A percentile compares a stretch with the other conserved stretches of the same genome.
phyloP scores from a whole-genome alignment of 2,797 vertebrate genomes.

The Eulemur mongoz region DNA sequence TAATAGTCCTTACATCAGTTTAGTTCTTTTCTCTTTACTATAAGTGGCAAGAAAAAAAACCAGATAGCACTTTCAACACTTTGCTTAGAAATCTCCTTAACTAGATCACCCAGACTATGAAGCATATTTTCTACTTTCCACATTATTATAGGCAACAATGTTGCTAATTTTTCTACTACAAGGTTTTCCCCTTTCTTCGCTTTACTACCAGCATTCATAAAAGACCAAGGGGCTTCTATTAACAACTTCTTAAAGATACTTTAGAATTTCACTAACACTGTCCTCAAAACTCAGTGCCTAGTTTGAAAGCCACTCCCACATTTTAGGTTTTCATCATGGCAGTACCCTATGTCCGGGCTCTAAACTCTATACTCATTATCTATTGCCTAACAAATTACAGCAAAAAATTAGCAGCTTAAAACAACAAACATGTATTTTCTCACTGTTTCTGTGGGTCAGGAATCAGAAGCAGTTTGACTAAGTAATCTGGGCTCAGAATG shows the following conservation, averaged over 20 bases:
- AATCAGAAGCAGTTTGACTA: not conserved
- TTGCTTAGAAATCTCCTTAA: not conserved
- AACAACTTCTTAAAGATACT: not conserved
- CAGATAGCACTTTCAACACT: not conserved
- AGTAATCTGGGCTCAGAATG: not conserved
- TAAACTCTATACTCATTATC: not conserved
- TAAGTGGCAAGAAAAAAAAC: not conserved
- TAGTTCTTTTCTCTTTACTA: not conserved
- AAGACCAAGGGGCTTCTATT: not conserved
- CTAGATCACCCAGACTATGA: not conserved
- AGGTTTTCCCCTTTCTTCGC: not conserved
- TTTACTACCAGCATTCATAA: not conserved
- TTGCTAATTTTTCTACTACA: not conserved
- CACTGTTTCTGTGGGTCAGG: not conserved
- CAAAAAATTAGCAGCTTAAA: not conserved
- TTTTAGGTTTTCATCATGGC: not conserved
- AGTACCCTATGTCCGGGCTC: not conserved
- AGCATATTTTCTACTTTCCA: slow-evolving; percentile 12
- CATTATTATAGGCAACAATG: not conserved
- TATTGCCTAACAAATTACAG: not conserved
- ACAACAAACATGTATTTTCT: not conserved
- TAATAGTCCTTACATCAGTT: not conserved
- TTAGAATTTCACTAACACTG: slow-evolving; percentile 18
- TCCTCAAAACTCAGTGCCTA: not conserved
- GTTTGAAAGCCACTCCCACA: not conserved